Evolutionary conservation across 2,888 invertebrate genomes (phyloP).

Genomic region (Orthosia gracilis): DNA sequence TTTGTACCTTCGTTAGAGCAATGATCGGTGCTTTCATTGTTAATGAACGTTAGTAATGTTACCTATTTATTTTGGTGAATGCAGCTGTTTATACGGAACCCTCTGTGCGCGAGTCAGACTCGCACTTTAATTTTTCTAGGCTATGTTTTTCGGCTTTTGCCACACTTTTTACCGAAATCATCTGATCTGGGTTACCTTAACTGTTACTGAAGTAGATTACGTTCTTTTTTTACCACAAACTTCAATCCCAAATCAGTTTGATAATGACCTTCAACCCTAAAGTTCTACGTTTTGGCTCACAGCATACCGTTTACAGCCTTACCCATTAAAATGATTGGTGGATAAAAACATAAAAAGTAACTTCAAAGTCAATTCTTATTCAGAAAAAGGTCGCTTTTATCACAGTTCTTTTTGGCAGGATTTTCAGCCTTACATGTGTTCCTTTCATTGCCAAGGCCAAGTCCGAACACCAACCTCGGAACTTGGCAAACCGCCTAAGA

Average conservation of each 20-base stretch:
- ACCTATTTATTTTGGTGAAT: too few relatives aligned
- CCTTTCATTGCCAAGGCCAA: constrained; percentile 36
- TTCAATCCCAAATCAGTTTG: neutral
- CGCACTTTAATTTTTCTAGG: neutral
- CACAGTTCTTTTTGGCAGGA: constrained; percentile 5
- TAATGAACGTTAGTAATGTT: too few relatives aligned
- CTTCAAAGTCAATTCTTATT: neutral
- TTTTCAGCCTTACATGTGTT: neutral
- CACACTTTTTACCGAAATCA: neutral
- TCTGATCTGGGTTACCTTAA: neutral
- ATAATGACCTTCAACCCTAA: neutral
- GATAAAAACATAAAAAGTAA: neutral
- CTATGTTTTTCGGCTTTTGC: neutral
- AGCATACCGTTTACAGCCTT: neutral
- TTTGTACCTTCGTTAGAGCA: too few relatives aligned
- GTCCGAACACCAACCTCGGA: neutral
- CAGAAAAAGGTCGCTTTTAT: neutral
- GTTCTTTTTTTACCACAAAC: too few relatives aligned
- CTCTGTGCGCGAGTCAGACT: too few relatives aligned
- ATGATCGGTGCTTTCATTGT: too few relatives aligned
- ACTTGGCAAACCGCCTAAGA: constrained; percentile 40
- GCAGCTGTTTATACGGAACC: too few relatives aligned
- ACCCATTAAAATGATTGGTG: neutral
- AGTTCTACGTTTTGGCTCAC: neutral
- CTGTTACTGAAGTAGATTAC: neutral